Conservation (phyloP, 1,140 invertebrate species). For the Chymomyza costata region DNA sequence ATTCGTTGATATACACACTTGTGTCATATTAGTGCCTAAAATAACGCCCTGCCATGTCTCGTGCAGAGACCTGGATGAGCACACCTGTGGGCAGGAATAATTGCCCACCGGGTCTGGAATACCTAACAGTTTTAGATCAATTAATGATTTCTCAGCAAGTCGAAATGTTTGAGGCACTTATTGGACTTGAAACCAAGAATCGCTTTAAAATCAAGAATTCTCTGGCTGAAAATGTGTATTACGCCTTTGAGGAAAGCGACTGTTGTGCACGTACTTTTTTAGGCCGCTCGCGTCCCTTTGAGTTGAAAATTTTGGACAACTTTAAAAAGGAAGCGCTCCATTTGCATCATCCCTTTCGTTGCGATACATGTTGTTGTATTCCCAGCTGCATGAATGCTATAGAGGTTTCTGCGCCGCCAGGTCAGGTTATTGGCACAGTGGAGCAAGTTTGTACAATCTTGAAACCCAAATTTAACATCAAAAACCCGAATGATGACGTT, state of each 20-base stretch:
- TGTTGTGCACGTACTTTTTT: slow-evolving; percentile 85
- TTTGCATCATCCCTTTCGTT: slow-evolving; percentile 82
- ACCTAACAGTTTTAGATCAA: slow-evolving; percentile 90
- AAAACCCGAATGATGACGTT: slow-evolving; percentile 80
- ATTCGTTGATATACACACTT: too few species aligned
- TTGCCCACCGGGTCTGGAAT: slow-evolving; percentile 93
- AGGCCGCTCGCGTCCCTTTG: slow-evolving; percentile 85
- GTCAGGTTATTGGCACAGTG: slow-evolving; percentile 80
- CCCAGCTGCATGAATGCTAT: slow-evolving; percentile 89
- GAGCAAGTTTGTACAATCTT: slow-evolving; percentile 84
- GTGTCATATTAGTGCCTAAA: background rate
- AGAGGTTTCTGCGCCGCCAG: slow-evolving; percentile 76
- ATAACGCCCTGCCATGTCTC: background rate
- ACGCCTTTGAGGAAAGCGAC: slow-evolving; percentile 88
- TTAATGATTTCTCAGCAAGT: slow-evolving; percentile 90
- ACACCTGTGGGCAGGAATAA: slow-evolving; percentile 78
- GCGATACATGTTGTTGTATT: slow-evolving; percentile 83
- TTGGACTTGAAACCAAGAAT: slow-evolving; percentile 89
- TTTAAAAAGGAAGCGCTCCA: slow-evolving; percentile 86
- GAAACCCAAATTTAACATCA: slow-evolving; percentile 81
- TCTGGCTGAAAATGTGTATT: slow-evolving; percentile 86
- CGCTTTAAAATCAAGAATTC: slow-evolving; percentile 87
- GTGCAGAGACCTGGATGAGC: slow-evolving; percentile 55
- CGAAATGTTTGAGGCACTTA: slow-evolving; percentile 86
- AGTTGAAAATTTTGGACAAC: slow-evolving; percentile 89